Evolutionary conservation across 2,888 invertebrate species (phyloP).

Genomic region (Leptinotarsa peninsularis): DNA sequence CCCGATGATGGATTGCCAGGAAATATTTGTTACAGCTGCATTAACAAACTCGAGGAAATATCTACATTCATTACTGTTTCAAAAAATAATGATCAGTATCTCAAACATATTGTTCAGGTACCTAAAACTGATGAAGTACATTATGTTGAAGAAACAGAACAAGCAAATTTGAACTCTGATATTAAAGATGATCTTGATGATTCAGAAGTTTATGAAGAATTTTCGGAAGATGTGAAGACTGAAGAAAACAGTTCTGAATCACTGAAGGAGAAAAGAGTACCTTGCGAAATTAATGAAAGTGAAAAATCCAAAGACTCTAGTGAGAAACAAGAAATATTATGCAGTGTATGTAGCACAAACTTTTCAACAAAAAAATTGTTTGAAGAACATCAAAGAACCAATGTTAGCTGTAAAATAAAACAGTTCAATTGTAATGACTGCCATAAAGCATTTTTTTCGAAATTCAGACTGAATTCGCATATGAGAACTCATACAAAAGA

Average conservation of each 20-base stretch:
- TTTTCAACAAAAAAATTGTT: conserved; percentile 28
- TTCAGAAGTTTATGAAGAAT: not conserved
- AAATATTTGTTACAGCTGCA: conserved; percentile 41
- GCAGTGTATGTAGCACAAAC: conserved; percentile 29
- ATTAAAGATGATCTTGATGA: not conserved
- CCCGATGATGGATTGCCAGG: conserved; percentile 39
- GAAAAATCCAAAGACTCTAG: not conserved
- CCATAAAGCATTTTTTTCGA: conserved; percentile 37
- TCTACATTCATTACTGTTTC: conserved; percentile 35
- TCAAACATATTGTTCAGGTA: conserved; percentile 32
- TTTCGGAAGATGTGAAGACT: not conserved
- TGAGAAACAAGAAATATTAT: conserved; percentile 14
- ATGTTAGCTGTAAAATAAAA: conserved; percentile 30
- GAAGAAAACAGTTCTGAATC: conserved; percentile 14
- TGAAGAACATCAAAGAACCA: conserved; percentile 29
- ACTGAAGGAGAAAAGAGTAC: not conserved
- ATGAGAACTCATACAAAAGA: conserved; percentile 41
- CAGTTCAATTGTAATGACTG: conserved; percentile 38
- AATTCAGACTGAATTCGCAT: conserved; percentile 38
- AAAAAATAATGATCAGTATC: conserved; percentile 39
- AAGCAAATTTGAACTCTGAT: conserved; percentile 6
- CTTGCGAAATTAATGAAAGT: not conserved
- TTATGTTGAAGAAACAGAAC: not conserved
- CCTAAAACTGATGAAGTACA: not conserved
- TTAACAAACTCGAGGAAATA: conserved; percentile 34